These are phyloP conservation scores for Napeogenes inachia DNA, from an alignment of 2,888 invertebrate species.

Conservation along the genomic window DNA sequence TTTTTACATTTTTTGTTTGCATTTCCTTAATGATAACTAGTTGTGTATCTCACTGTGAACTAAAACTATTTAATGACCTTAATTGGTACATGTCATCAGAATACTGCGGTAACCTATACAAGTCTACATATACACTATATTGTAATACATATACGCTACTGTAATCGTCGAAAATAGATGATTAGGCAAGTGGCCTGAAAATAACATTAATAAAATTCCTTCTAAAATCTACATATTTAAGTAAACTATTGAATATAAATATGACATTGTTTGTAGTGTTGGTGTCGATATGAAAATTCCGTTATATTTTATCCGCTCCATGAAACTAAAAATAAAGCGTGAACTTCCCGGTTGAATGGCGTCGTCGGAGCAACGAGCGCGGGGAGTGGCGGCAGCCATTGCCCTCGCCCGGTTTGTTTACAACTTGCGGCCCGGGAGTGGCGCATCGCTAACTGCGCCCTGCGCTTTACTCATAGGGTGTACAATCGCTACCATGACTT, in stretches of 20 bases:
- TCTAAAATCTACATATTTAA: background rate
- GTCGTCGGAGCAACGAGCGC: constrained; percentile 57
- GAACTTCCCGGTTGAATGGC: constrained; percentile 78
- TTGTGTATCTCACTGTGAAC: background rate
- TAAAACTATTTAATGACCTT: background rate
- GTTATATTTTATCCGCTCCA: constrained; percentile 45
- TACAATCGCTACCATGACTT: constrained; percentile 41
- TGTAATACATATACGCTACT: background rate
- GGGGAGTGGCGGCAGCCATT: constrained; percentile 74
- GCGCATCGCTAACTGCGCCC: constrained; percentile 54
- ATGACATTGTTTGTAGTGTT: constrained; percentile 4
- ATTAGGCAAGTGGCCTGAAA: background rate
- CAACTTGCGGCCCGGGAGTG: constrained; percentile 53
- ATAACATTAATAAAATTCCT: background rate
- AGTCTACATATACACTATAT: too few species aligned
- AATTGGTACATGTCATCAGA: too few species aligned
- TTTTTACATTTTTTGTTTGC: background rate
- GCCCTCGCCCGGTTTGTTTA: constrained; percentile 76
- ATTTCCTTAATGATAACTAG: background rate
- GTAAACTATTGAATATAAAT: constrained; percentile 1
- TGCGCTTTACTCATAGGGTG: constrained; percentile 51
- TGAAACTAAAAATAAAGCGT: constrained; percentile 74
- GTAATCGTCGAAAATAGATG: background rate
- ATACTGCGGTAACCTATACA: too few species aligned
- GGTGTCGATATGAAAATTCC: constrained; percentile 27